Evolutionary conservation across 2,797 vertebrate species (phyloP).

Genomic region (Loris lydekkerianus): DNA sequence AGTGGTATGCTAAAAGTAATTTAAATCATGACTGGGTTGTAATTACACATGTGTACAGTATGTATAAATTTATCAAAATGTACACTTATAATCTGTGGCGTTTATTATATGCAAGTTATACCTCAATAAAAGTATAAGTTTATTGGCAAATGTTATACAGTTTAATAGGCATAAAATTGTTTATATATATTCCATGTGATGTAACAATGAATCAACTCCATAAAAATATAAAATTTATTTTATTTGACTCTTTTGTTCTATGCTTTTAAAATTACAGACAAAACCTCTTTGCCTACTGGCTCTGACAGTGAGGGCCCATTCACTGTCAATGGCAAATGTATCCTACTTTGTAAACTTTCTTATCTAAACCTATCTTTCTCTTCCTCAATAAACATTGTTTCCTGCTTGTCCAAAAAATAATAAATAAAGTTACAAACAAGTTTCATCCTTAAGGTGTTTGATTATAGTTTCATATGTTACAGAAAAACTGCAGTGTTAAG

Average conservation of each 20-base stretch:
- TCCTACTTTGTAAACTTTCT: too few relatives aligned
- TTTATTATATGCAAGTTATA: conserved; percentile 38
- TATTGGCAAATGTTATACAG: background rate
- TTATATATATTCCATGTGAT: background rate
- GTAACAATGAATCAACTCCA: conserved; percentile 28
- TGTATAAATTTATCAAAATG: conserved; percentile 8
- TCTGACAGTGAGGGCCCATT: too few relatives aligned
- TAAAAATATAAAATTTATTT: conserved; percentile 24
- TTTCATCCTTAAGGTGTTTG: background rate
- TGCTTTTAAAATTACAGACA: conserved; percentile 26
- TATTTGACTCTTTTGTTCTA: conserved; percentile 32
- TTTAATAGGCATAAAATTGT: background rate
- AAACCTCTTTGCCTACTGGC: too few relatives aligned
- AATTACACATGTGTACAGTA: background rate
- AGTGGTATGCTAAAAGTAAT: background rate
- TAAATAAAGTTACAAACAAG: background rate
- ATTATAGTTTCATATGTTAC: background rate
- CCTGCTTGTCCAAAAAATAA: too few relatives aligned
- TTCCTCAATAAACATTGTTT: too few relatives aligned
- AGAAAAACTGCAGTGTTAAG: background rate
- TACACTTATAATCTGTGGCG: background rate
- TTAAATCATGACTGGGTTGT: background rate
- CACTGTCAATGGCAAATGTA: too few relatives aligned
- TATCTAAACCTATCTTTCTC: too few relatives aligned
- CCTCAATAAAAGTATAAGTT: background rate